These are phyloP conservation scores for Tokudaia tokunoshimensis DNA, from an alignment of 2,797 vertebrate species.

Conservation along the genomic window DNA sequence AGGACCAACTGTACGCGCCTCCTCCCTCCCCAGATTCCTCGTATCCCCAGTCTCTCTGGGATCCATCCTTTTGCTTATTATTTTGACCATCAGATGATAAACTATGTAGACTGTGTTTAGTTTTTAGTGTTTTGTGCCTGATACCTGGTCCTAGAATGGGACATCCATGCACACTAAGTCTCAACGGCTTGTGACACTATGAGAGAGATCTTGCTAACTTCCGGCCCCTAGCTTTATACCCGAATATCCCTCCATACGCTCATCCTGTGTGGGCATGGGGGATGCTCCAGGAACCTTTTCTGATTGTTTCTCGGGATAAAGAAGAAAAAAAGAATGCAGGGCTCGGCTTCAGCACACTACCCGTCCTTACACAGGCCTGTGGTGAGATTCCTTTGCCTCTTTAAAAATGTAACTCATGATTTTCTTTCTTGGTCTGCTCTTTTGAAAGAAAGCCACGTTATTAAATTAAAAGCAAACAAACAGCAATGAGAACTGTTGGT, in stretches of 20 bases:
- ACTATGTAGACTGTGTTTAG: neutral
- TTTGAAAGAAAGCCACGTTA: neutral
- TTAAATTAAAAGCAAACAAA: neutral
- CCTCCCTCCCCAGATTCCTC: accelerated
- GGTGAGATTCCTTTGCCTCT: neutral
- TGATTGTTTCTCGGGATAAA: neutral
- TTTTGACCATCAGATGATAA: neutral
- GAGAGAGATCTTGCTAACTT: neutral
- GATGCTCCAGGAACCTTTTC: neutral
- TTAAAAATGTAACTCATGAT: neutral
- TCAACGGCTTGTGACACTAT: neutral
- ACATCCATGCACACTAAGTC: neutral
- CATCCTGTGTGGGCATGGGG: neutral
- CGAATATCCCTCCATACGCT: neutral
- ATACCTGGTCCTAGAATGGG: neutral
- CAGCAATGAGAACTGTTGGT: neutral
- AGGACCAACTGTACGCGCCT: neutral
- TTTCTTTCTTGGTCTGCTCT: neutral
- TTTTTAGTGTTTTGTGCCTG: neutral
- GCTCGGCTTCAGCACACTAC: too few species aligned
- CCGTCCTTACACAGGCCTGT: accelerated
- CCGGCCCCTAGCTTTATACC: neutral
- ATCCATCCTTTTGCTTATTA: neutral
- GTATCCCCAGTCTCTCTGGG: neutral
- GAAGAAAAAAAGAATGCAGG: neutral